Evolutionary conservation across 2,888 invertebrate species (phyloP).

Genomic region (Escarpia spicata): DNA sequence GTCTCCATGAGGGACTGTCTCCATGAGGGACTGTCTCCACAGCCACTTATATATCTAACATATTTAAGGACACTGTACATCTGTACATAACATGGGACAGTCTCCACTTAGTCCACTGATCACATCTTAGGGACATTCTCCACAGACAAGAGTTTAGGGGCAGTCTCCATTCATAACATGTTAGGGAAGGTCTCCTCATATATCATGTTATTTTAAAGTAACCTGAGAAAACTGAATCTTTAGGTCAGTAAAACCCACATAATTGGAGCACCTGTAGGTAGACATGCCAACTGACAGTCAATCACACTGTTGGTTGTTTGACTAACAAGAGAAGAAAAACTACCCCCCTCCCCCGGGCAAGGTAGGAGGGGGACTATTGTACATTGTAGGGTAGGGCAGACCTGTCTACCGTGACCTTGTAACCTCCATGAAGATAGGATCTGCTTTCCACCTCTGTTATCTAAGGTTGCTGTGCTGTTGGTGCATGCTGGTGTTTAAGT

Average conservation of each 20-base stretch:
- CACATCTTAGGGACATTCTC: too few species aligned
- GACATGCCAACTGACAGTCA: neutral
- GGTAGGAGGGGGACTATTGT: neutral
- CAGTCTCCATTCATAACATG: too few species aligned
- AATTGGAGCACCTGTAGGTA: neutral
- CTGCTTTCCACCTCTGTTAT: neutral
- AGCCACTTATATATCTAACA: too few species aligned
- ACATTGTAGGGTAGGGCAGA: neutral
- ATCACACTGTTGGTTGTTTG: neutral
- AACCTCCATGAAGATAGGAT: neutral
- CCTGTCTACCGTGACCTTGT: neutral
- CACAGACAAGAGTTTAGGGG: too few species aligned
- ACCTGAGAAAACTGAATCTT: neutral
- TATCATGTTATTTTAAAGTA: too few species aligned
- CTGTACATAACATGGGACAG: too few species aligned
- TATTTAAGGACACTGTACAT: too few species aligned
- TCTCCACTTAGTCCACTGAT: too few species aligned
- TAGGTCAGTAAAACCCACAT: neutral
- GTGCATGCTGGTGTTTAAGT: neutral
- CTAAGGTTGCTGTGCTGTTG: neutral
- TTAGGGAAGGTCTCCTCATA: too few species aligned
- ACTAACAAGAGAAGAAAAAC: neutral
- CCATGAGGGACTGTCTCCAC: too few species aligned
- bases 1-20: too few species aligned
- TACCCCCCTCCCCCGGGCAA: neutral